Base-by-base conservation (phyloP, 2,797 vertebrate species). In the Champsocephalus esox region DNA sequence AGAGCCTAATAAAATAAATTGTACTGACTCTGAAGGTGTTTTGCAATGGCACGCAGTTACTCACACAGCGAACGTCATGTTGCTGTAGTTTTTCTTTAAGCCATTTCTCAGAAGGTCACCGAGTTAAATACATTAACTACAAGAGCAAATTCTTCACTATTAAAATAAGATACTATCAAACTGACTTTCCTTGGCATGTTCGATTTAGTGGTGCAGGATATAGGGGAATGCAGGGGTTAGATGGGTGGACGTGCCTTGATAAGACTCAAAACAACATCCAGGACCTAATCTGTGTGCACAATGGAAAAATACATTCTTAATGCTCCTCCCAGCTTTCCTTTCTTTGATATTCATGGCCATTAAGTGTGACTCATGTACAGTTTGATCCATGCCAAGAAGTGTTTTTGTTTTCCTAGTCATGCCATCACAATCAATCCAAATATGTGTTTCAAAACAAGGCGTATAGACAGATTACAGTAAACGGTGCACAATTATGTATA, bases 1-100 rank as follows among this genome's bases (percentile, higher is more conserved):
- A 87, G 9, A 88, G 56, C 62, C 78, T 88, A 92, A 90, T 86
- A 89, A 88, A 90, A 38, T 45, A 75, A 84, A 82, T 65, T 75
- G 38, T 79, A 84, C 54, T 44, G 73, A 72, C 43, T 66, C 3
- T 70, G 38, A 48, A 5, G 19, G 12, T 43, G 12, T 60, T 60
- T 12, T 28, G 13, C 44, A 72, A 61, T 48, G 34, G 6, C 21
- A 67, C 16, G 16, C 19, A 73, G 5, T 63, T 17, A 43, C 16
- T 58, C 41, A 50, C 41, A 59, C 13, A 64, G 43, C 11, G 3
- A 9, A 67, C 43, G 50, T 48, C n/a, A 51, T 70, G 66, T 61
- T 14, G n/a, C 56, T 56, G 19, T 38, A 4, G 3, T 49, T 48
- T 68, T 61, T 34, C 17, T 51, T 61, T 50, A 0, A 48, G 14